Evolutionary conservation across 2,797 vertebrate genomes (phyloP).

Genomic region (Leptatherina wallacei): DNA sequence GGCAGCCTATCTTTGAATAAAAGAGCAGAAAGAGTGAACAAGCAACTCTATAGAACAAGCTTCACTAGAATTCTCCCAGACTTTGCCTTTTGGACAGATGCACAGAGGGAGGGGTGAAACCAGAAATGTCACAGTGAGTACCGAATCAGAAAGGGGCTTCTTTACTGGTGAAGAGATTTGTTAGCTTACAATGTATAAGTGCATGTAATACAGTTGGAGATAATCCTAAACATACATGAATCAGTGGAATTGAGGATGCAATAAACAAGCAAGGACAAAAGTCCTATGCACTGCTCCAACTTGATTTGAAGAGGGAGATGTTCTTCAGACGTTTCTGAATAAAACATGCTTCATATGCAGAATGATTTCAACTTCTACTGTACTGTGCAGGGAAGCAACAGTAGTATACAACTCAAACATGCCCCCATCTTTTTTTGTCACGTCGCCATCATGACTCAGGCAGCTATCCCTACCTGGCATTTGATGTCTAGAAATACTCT

Average conservation of each 20-base stretch:
- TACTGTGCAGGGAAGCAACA: slow-evolving; percentile 9
- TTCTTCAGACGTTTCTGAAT: slow-evolving; percentile 36
- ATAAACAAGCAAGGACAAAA: slow-evolving; percentile 9
- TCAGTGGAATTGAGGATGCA: slow-evolving; percentile 9
- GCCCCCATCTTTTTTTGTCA: slow-evolving; percentile 4
- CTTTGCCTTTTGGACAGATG: slow-evolving; percentile 31
- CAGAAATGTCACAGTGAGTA: slow-evolving; percentile 40
- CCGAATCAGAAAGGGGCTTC: not conserved
- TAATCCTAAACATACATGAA: slow-evolving; percentile 9
- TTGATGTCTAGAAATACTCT: slow-evolving; percentile 24
- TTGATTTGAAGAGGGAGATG: slow-evolving; percentile 14
- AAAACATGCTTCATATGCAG: slow-evolving; percentile 23
- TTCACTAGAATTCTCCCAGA: slow-evolving; percentile 13
- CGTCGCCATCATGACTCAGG: not conserved
- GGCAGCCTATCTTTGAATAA: slow-evolving; percentile 19
- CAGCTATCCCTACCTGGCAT: slow-evolving; percentile 16
- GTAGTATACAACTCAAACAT: not conserved
- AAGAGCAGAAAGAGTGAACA: slow-evolving; percentile 16
- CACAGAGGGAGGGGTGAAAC: slow-evolving; percentile 35
- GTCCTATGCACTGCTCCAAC: not conserved
- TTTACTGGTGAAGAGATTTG: not conserved
- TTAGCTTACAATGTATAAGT: not conserved
- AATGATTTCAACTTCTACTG: slow-evolving; percentile 17
- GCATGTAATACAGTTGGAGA: not conserved
- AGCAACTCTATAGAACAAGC: slow-evolving; percentile 17